These are phyloP conservation scores for Rhodinocichla rosea DNA, from an alignment of 2,113 vertebrate species.

Conservation along the genomic window DNA sequence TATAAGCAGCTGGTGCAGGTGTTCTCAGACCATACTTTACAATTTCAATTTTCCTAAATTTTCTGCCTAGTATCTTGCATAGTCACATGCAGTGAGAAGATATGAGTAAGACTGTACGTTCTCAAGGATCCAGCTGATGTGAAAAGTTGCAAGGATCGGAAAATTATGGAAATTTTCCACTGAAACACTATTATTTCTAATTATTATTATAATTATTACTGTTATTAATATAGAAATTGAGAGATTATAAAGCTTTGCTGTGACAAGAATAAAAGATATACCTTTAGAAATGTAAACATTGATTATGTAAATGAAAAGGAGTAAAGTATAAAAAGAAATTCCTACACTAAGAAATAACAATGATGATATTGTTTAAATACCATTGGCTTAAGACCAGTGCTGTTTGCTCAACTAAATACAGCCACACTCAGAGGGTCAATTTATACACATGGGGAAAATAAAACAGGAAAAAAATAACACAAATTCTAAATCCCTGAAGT, in stretches of 20 bases:
- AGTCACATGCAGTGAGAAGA: neutral
- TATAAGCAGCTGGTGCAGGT: constrained; percentile 50
- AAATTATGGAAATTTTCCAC: neutral
- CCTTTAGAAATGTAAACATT: neutral
- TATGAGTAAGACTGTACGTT: neutral
- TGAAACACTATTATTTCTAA: neutral
- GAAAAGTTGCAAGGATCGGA: neutral
- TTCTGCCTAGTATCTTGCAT: neutral
- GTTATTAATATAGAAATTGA: neutral
- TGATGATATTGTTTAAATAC: neutral
- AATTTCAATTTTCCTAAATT: neutral
- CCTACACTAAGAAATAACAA: neutral
- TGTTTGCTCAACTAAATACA: neutral
- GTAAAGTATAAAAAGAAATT: neutral
- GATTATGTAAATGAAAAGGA: neutral
- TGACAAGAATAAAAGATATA: neutral
- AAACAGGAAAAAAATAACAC: neutral
- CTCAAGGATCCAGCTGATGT: neutral
- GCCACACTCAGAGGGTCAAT: neutral
- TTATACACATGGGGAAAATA: neutral
- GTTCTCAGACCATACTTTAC: constrained; percentile 9
- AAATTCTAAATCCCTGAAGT: neutral
- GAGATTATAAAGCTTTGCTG: neutral
- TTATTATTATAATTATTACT: neutral
- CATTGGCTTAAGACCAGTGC: neutral